Conservation (phyloP, 2,113 vertebrate species). For the Channa maculata region DNA sequence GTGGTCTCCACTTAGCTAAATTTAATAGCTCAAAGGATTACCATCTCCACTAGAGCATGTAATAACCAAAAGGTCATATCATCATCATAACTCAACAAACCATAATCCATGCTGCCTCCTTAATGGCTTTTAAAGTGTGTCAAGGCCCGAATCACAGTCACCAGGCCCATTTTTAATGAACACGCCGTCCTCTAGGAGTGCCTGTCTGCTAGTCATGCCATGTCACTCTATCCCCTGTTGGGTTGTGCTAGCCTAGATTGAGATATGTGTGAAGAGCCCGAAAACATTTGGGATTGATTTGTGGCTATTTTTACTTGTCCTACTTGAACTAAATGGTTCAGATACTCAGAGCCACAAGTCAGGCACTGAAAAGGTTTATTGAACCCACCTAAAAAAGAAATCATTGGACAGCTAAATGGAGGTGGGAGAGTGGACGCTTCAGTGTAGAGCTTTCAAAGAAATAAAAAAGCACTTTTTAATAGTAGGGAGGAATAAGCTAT, state of each 20-base stretch:
- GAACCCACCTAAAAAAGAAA: slow-evolving; percentile 35
- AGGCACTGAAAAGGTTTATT: slow-evolving; percentile 54
- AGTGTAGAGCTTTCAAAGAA: slow-evolving; percentile 29
- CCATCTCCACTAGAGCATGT: slow-evolving; percentile 54
- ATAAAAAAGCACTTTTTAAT: slow-evolving; percentile 23
- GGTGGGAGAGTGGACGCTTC: slow-evolving; percentile 26
- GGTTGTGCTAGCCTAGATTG: slow-evolving; percentile 79
- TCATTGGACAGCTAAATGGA: slow-evolving; percentile 48
- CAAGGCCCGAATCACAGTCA: slow-evolving; percentile 45
- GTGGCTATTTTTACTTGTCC: slow-evolving; percentile 85
- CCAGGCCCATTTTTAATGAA: slow-evolving; percentile 60
- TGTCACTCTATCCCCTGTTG: slow-evolving; percentile 73
- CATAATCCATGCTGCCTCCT: slow-evolving; percentile 58
- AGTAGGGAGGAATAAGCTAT: slow-evolving; percentile 5
- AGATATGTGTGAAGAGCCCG: slow-evolving; percentile 72
- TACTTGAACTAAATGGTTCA: slow-evolving; percentile 83
- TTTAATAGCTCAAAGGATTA: slow-evolving; percentile 69
- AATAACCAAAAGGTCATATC: slow-evolving; percentile 72
- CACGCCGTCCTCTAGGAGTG: slow-evolving; percentile 43
- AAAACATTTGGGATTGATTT: slow-evolving; percentile 84
- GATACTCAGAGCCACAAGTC: slow-evolving; percentile 63
- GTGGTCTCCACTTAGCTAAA: slow-evolving; percentile 58
- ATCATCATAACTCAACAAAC: slow-evolving; percentile 71
- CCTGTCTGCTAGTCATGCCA: slow-evolving; percentile 53
- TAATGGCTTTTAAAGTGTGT: slow-evolving; percentile 75